Evolutionary conservation across 2,113 vertebrate genomes (phyloP).

Genomic region (Xerus inauris): DNA sequence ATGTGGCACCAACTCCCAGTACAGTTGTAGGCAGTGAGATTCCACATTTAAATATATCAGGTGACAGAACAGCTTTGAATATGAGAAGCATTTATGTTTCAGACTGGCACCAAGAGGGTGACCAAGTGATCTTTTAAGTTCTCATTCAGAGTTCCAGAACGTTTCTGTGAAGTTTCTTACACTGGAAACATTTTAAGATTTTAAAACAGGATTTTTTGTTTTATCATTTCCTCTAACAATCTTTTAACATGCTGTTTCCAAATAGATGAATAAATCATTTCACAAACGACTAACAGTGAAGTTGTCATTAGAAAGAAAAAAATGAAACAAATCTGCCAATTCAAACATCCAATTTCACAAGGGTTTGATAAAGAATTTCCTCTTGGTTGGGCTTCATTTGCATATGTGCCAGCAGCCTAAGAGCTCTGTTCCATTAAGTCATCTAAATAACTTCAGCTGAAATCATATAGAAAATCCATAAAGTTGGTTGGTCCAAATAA

Average conservation of each 20-base stretch:
- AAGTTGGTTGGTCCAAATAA: neutral
- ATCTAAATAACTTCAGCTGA: neutral
- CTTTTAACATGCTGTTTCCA: constrained; percentile 60
- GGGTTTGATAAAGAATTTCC: neutral
- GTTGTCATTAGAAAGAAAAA: neutral
- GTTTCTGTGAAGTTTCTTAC: constrained; percentile 36
- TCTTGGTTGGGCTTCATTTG: neutral
- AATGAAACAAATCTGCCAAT: constrained; percentile 16
- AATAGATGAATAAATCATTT: constrained; percentile 41
- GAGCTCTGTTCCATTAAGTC: neutral
- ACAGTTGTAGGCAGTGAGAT: constrained; percentile 57
- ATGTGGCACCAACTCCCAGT: neutral
- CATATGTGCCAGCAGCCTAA: neutral
- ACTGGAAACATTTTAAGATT: constrained; percentile 48
- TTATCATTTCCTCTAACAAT: constrained; percentile 13
- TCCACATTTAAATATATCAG: constrained; percentile 52
- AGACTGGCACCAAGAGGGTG: neutral
- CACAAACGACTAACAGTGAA: constrained; percentile 26
- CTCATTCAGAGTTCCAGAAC: constrained; percentile 26
- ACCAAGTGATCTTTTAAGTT: neutral
- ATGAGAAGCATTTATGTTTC: constrained; percentile 14
- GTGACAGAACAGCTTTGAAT: constrained; percentile 53
- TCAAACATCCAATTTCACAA: constrained; percentile 21
- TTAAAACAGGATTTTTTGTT: constrained; percentile 28
- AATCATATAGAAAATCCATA: neutral